phyloP scores from a whole-genome alignment of 2,888 invertebrate genomes.

The Epinotia brunnichana region DNA sequence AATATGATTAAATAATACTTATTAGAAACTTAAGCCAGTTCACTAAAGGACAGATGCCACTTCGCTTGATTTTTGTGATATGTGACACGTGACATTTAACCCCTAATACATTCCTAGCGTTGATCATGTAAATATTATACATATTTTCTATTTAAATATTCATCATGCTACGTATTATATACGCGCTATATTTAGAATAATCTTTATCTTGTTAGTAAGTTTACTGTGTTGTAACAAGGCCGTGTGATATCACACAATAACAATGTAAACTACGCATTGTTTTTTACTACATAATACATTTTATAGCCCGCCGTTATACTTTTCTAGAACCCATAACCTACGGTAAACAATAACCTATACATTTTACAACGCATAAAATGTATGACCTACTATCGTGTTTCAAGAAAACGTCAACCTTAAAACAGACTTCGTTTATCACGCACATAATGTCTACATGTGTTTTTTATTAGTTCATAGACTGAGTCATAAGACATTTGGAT shows the following conservation, averaged over 20 bases:
- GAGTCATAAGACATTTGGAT: constrained; percentile 26
- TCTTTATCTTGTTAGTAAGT: constrained; percentile 21
- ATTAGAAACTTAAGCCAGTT: too few species aligned
- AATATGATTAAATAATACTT: background rate
- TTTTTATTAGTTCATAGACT: constrained; percentile 3
- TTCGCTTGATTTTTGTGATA: too few species aligned
- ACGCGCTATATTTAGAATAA: constrained; percentile 16
- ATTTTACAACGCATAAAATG: constrained; percentile 1
- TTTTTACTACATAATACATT: constrained; percentile 21
- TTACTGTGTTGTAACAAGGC: constrained; percentile 24
- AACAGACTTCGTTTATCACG: background rate
- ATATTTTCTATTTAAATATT: background rate
- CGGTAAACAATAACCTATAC: background rate
- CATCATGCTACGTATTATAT: background rate
- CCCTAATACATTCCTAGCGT: too few species aligned
- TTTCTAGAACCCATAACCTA: constrained; percentile 26
- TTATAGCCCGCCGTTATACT: constrained; percentile 2
- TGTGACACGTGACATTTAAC: too few species aligned
- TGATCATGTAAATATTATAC: too few species aligned
- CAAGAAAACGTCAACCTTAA: constrained; percentile 6
- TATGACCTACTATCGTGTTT: constrained; percentile 7
- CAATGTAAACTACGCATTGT: constrained; percentile 26
- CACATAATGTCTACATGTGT: constrained; percentile 5
- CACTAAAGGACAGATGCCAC: too few species aligned
- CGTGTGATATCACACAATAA: constrained; percentile 25